Evolutionary conservation across 1,140 invertebrate genomes (phyloP).

Genomic region (Hylaeus volcanicus): DNA sequence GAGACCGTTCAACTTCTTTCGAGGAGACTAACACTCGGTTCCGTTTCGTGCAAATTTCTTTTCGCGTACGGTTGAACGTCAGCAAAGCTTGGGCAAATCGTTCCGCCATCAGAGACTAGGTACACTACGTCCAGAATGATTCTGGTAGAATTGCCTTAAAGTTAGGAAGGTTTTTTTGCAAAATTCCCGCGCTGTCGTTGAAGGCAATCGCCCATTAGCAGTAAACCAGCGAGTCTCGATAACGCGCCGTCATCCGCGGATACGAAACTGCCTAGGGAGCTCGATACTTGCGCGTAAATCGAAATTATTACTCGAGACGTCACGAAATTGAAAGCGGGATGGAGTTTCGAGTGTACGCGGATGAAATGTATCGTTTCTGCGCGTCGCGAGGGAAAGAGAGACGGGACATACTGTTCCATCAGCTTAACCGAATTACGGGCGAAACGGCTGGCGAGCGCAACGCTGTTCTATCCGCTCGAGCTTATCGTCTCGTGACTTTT

Average conservation of each 20-base stretch:
- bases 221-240: constrained; percentile 41
- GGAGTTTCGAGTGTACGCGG: constrained; percentile 38
- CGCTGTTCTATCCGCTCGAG: constrained; percentile 10
- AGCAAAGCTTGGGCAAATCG: background rate
- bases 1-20: too few species aligned
- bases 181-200: background rate
- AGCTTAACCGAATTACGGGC: constrained; percentile 25
- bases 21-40: too few species aligned
- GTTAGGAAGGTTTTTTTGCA: background rate
- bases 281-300: constrained; percentile 44
- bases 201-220: constrained; percentile 37
- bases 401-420: background rate
- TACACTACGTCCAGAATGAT: background rate
- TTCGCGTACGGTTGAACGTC: too few species aligned
- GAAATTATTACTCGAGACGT: constrained; percentile 50
- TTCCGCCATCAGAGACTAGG: background rate
- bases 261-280: constrained; percentile 4
- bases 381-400: background rate
- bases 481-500: constrained; percentile 37
- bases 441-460: constrained; percentile 26
- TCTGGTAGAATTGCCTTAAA: too few species aligned
- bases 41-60: too few species aligned
- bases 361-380: constrained; percentile 19
- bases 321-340: constrained; percentile 42
- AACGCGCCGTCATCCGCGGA: constrained; percentile 19